Percentiles rank a stretch among this genome's conserved stretches.
These are phyloP conservation scores for Heliconius nattereri DNA, from an alignment of 1,140 invertebrate species.

Conservation along the genomic window DNA sequence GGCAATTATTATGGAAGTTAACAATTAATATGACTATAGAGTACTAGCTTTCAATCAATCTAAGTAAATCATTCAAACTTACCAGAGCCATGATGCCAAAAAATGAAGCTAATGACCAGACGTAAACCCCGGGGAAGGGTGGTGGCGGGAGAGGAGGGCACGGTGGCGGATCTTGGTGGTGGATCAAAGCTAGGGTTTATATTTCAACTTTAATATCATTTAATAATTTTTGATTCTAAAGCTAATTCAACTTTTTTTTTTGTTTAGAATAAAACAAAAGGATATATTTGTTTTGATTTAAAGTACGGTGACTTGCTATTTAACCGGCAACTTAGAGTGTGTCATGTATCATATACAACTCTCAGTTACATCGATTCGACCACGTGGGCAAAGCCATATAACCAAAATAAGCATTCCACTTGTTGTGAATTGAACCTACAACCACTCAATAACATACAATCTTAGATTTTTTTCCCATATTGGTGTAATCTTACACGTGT, in stretches of 20 bases:
- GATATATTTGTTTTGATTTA: too few species aligned
- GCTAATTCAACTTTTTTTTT: background rate
- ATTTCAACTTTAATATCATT: too few species aligned
- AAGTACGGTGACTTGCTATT: too few species aligned
- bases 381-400: background rate
- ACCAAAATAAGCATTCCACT: background rate
- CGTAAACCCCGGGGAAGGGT: conserved; percentile 64
- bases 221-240: background rate
- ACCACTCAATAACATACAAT: background rate
- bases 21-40: background rate
- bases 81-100: conserved; percentile 61
- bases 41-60: background rate
- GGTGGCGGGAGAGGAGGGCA: conserved; percentile 56
- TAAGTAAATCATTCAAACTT: conserved; percentile 36
- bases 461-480: background rate
- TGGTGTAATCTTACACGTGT: background rate
- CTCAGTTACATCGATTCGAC: too few species aligned
- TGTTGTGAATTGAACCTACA: background rate
- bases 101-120: conserved; percentile 50
- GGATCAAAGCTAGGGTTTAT: too few species aligned
- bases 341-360: too few species aligned
- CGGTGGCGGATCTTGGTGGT: conserved; percentile 49
- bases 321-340: too few species aligned
- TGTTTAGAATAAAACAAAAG: too few species aligned
- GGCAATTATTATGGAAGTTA: background rate